phyloP scores from a whole-genome alignment of 35 echinoderm and acorn worm species.

The Lytechinus pictus region DNA sequence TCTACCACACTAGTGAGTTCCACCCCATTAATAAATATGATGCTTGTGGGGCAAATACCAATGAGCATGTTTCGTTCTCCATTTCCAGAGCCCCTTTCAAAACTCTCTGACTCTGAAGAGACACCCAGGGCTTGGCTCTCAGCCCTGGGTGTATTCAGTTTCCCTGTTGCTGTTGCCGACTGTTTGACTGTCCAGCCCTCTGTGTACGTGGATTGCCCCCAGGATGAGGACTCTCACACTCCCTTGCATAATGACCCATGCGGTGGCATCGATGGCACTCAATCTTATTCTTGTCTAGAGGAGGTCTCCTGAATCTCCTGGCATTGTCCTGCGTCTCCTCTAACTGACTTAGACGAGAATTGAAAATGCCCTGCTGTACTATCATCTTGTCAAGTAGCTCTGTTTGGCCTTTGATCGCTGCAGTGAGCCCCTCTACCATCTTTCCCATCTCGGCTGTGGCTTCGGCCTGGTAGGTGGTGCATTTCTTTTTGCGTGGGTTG shows the following conservation, averaged over 20 bases:
- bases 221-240: too few species aligned
- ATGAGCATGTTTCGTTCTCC: neutral
- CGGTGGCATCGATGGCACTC: too few species aligned
- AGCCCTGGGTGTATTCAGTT: too few species aligned
- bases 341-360: neutral
- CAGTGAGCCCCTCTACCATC: conserved; percentile 44
- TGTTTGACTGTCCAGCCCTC: too few species aligned
- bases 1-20: conserved; percentile 43
- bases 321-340: neutral
- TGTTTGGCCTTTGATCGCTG: conserved; percentile 55
- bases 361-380: conserved; percentile 9
- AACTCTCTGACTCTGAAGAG: neutral
- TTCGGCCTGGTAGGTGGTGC: too few species aligned
- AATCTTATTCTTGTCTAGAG: too few species aligned
- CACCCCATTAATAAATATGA: neutral
- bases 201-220: too few species aligned
- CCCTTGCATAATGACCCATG: too few species aligned
- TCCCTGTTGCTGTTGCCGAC: too few species aligned
- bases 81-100: conserved; percentile 43
- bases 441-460: too few species aligned
- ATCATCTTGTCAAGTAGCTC: conserved; percentile 26
- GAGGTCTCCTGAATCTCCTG: neutral
- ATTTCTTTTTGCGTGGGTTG: too few species aligned
- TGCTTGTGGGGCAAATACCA: conserved; percentile 13
- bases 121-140: too few species aligned